Conservation (phyloP, 2,113 vertebrate genomes). For the Clarias gariepinus region DNA sequence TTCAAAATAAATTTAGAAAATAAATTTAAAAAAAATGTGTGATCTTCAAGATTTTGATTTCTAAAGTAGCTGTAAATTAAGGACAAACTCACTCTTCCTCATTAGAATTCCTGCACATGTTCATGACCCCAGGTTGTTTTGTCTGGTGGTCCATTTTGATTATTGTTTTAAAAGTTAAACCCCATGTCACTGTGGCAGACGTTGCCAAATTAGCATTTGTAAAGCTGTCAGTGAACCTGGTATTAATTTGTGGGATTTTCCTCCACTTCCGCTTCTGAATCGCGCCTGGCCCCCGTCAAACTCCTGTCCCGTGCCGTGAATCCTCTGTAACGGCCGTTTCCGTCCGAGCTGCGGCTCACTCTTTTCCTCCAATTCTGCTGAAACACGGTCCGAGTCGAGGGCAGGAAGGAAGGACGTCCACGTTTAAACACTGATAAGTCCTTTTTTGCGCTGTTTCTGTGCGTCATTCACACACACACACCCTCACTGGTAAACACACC, state of each 20-base stretch:
- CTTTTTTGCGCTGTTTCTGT: slow-evolving; percentile 59
- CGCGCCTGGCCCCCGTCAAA: neutral
- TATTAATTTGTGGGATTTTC: slow-evolving; percentile 21
- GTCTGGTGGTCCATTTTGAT: neutral
- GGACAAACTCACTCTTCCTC: neutral
- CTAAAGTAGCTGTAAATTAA: neutral
- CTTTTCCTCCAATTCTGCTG: slow-evolving; percentile 75
- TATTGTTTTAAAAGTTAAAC: neutral
- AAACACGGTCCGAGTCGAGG: slow-evolving; percentile 58
- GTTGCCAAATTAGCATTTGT: neutral
- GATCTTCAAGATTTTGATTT: neutral
- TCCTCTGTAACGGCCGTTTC: slow-evolving; percentile 59
- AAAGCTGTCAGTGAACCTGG: slow-evolving; percentile 16
- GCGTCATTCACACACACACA: slow-evolving; percentile 65
- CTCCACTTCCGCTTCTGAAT: slow-evolving; percentile 7
- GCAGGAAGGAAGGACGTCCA: slow-evolving; percentile 73
- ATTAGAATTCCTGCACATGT: neutral
- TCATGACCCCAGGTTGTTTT: neutral
- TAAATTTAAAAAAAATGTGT: neutral
- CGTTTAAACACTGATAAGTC: slow-evolving; percentile 73
- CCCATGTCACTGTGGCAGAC: neutral
- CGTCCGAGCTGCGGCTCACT: slow-evolving; percentile 56
- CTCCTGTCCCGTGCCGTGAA: neutral
- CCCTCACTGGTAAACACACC: slow-evolving; percentile 62
- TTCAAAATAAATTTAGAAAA: neutral